Conservation (phyloP, 2,113 vertebrate species). For the Menidia beryllina region DNA sequence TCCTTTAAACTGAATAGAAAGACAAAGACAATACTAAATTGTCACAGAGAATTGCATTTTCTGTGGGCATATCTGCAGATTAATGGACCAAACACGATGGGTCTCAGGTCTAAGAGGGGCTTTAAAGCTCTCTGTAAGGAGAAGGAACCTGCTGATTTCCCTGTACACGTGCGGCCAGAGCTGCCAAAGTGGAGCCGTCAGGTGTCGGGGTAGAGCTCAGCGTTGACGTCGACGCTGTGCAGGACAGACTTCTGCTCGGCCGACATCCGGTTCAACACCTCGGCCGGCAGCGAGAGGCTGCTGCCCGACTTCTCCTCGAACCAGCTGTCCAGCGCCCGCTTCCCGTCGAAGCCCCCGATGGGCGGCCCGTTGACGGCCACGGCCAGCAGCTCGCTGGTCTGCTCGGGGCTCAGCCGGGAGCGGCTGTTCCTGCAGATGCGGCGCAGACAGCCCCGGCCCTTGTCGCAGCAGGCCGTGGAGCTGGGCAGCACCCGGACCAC, state of each 20-base stretch:
- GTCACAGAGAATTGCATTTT: no score
- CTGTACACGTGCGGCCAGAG: not conserved
- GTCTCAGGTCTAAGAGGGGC: no score
- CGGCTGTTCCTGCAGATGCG: slow-evolving; percentile 90
- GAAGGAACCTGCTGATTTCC: not conserved
- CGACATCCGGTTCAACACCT: slow-evolving; percentile 90
- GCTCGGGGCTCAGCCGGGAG: slow-evolving; percentile 90
- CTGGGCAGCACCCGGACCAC: slow-evolving; percentile 91
- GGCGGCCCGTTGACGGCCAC: slow-evolving; percentile 91
- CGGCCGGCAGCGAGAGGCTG: slow-evolving; percentile 86
- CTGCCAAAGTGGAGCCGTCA: slow-evolving; percentile 59
- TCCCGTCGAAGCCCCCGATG: slow-evolving; percentile 91
- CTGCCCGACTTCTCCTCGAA: slow-evolving; percentile 97
- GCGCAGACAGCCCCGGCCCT: slow-evolving; percentile 88
- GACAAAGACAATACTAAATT: no score
- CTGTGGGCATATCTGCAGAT: no score
- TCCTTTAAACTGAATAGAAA: no score
- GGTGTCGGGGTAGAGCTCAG: slow-evolving; percentile 89
- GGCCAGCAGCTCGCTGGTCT: slow-evolving; percentile 91
- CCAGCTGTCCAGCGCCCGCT: slow-evolving; percentile 94
- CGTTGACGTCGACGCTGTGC: slow-evolving; percentile 86
- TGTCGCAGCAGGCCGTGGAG: slow-evolving; percentile 91
- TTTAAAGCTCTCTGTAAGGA: no score
- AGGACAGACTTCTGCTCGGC: slow-evolving; percentile 88
- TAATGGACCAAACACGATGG: no score